Percentiles rank a stretch among this genome's conserved stretches.
Conservation (phyloP, 2,113 vertebrate species). For the Gymnocephalus cernua region DNA sequence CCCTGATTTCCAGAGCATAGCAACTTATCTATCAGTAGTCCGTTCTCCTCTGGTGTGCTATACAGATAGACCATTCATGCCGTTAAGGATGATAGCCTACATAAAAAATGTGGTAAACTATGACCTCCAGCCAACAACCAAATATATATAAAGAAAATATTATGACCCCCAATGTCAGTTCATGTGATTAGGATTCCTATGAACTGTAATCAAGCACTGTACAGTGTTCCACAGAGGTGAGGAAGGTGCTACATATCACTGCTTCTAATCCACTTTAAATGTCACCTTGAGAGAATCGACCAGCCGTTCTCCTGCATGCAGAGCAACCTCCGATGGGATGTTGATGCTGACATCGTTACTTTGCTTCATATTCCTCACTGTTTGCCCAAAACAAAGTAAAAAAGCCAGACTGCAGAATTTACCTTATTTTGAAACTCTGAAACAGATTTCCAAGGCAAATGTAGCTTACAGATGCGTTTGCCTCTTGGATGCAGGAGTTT, state of each 20-base stretch:
- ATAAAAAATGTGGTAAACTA: background rate
- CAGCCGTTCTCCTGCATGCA: conserved; percentile 3
- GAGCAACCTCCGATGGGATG: conserved; percentile 2
- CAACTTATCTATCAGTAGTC: background rate
- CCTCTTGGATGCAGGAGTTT: background rate
- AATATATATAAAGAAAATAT: too few species aligned
- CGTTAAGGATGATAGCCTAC: background rate
- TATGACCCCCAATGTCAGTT: background rate
- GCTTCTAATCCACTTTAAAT: conserved; percentile 49
- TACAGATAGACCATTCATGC: background rate
- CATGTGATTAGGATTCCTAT: background rate
- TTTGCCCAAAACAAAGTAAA: background rate
- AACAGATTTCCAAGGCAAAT: background rate
- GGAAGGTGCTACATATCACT: conserved; percentile 9
- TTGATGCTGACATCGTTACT: conserved; percentile 5
- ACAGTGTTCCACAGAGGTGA: conserved; percentile 9
- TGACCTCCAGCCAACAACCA: background rate
- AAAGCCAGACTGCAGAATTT: conserved; percentile 1
- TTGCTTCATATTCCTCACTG: background rate
- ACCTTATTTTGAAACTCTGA: conserved; percentile 16
- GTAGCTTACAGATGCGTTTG: background rate
- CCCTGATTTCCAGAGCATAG: background rate
- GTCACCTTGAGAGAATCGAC: conserved; percentile 60
- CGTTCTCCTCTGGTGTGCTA: background rate
- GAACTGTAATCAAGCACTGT: background rate